Conservation (phyloP, 2,888 invertebrate genomes). For the Scaptomyza cyrtandrae region DNA sequence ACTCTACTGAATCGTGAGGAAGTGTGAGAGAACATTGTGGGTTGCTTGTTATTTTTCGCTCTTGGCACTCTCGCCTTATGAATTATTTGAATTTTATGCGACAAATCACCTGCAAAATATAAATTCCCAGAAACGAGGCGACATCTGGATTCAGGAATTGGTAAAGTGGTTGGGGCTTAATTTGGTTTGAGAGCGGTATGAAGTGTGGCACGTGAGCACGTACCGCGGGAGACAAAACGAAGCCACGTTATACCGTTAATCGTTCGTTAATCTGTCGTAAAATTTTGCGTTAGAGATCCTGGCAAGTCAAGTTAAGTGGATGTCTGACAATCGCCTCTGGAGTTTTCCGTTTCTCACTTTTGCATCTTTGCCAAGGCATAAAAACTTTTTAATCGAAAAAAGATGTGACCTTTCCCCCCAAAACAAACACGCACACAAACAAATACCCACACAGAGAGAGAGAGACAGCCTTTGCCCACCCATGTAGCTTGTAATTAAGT, state of each 20-base stretch:
- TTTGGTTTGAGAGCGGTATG: background rate
- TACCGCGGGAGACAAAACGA: conserved; percentile 40
- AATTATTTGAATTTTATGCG: conserved; percentile 81
- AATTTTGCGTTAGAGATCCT: conserved; percentile 56
- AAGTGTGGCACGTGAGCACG: conserved; percentile 62
- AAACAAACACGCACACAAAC: background rate
- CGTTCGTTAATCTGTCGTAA: conserved; percentile 79
- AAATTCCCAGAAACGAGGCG: conserved; percentile 64
- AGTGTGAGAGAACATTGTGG: conserved; percentile 36
- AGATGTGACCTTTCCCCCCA: conserved; percentile 54
- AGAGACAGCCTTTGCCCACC: conserved; percentile 23
- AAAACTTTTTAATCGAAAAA: conserved; percentile 78
- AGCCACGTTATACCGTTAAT: conserved; percentile 74
- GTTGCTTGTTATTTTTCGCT: conserved; percentile 70
- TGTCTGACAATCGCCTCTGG: conserved; percentile 68
- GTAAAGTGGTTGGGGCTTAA: background rate
- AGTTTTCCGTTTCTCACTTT: conserved; percentile 38
- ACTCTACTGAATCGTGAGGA: conserved; percentile 25
- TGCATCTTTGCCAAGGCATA: conserved; percentile 27
- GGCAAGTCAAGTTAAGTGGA: conserved; percentile 65
- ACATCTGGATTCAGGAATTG: conserved; percentile 28
- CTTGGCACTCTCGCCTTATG: conserved; percentile 64
- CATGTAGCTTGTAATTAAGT: conserved; percentile 68
- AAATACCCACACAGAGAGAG: background rate
- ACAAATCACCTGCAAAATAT: conserved; percentile 80